These are phyloP conservation scores for Hemibagrus guttatus DNA, from an alignment of 2,797 vertebrate species.

Conservation along the genomic window DNA sequence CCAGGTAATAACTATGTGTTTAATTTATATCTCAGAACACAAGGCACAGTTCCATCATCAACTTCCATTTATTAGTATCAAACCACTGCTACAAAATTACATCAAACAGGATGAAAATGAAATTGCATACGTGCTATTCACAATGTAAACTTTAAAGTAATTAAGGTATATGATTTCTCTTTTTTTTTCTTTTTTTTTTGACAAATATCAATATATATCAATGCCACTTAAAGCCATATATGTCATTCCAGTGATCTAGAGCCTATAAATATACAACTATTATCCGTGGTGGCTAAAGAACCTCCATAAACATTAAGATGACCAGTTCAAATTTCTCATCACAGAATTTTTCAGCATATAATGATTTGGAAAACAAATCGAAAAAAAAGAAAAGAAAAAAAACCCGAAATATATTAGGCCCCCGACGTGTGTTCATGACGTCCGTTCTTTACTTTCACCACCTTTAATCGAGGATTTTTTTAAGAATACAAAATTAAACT, in stretches of 20 bases:
- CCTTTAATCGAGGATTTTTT: neutral
- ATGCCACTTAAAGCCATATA: constrained; percentile 79
- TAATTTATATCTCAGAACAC: constrained; percentile 62
- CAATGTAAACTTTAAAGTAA: constrained; percentile 79
- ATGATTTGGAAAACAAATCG: constrained; percentile 54
- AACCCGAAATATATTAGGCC: constrained; percentile 39
- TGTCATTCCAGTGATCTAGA: constrained; percentile 79
- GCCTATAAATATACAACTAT: constrained; percentile 78
- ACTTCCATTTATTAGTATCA: constrained; percentile 84
- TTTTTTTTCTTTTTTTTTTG: constrained; percentile 48
- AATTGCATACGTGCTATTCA: constrained; percentile 81
- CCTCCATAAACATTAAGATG: constrained; percentile 75
- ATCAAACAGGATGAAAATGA: constrained; percentile 79
- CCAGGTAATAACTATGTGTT: neutral
- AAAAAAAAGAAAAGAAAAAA: constrained; percentile 43
- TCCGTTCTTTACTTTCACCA: constrained; percentile 42
- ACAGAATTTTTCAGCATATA: constrained; percentile 65
- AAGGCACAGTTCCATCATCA: constrained; percentile 72
- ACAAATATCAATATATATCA: constrained; percentile 81
- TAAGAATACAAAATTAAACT: neutral
- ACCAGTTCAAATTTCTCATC: constrained; percentile 68
- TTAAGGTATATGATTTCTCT: constrained; percentile 72
- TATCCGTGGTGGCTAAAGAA: constrained; percentile 73
- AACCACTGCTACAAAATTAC: constrained; percentile 84
- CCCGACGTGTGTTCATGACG: constrained; percentile 32